Conservation (phyloP, 2,888 invertebrate genomes). For the Micoletzkya japonica region DNA sequence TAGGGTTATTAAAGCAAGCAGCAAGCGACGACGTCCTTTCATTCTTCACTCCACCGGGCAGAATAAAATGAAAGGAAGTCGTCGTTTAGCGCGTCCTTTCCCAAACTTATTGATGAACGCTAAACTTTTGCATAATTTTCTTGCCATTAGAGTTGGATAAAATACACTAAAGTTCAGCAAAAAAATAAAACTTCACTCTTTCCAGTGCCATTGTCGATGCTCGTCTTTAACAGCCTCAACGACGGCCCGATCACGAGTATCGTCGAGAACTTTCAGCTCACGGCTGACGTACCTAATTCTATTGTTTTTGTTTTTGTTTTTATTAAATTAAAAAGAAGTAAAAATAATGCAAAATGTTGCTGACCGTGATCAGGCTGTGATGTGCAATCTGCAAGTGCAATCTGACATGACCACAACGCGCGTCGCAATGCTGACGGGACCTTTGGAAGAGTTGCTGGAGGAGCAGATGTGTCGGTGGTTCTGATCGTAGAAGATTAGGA, state of each 20-base stretch:
- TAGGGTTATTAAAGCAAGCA: too few relatives aligned
- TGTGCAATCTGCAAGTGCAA: slow-evolving; percentile 47
- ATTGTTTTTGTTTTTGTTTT: background rate
- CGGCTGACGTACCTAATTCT: slow-evolving; percentile 24
- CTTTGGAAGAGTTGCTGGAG: slow-evolving; percentile 52
- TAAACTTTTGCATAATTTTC: background rate
- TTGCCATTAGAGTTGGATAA: background rate
- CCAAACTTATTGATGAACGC: background rate
- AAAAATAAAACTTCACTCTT: background rate
- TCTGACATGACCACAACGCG: slow-evolving; percentile 44
- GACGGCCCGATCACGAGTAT: slow-evolving; percentile 55
- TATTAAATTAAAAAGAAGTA: background rate
- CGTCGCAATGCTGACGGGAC: slow-evolving; percentile 51
- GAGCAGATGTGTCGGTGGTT: slow-evolving; percentile 43
- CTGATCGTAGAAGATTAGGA: too few relatives aligned
- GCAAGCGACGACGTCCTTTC: too few relatives aligned
- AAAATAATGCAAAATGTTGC: too few relatives aligned
- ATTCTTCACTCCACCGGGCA: too few relatives aligned
- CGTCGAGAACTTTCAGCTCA: slow-evolving; percentile 49
- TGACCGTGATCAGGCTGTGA: slow-evolving; percentile 25
- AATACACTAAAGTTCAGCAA: too few relatives aligned
- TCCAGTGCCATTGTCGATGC: slow-evolving; percentile 45
- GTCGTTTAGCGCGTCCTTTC: too few relatives aligned
- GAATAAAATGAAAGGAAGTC: too few relatives aligned
- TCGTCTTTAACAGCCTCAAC: slow-evolving; percentile 44